phyloP scores from a whole-genome alignment of 2,888 invertebrate genomes.

The Diloba caeruleocephala region DNA sequence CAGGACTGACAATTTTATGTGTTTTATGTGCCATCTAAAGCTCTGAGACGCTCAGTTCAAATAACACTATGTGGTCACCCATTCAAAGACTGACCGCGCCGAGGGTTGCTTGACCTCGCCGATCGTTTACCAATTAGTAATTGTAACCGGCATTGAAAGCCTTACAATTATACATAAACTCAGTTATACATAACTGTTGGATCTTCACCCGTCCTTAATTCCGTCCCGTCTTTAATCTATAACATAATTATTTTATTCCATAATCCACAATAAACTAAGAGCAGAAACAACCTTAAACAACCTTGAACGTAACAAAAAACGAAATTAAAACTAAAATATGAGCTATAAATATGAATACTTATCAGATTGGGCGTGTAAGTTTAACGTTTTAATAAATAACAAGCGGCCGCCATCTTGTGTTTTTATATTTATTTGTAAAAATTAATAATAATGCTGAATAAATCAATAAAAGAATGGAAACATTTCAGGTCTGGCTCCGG shows the following conservation, averaged over 20 bases:
- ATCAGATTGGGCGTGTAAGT: constrained; percentile 80
- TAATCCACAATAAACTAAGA: constrained; percentile 47
- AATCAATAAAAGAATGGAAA: constrained; percentile 88
- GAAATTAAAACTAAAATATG: constrained; percentile 65
- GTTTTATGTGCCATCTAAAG: too few relatives aligned
- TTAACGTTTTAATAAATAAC: constrained; percentile 83
- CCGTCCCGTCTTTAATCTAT: constrained; percentile 12
- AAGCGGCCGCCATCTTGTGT: constrained; percentile 61
- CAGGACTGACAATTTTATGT: too few relatives aligned
- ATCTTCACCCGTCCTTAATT: constrained; percentile 9
- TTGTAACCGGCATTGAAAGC: too few relatives aligned
- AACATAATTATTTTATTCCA: constrained; percentile 26
- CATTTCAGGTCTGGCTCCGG: constrained; percentile 79
- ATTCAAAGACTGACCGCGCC: too few relatives aligned
- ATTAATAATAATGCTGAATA: constrained; percentile 88
- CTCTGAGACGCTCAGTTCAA: too few relatives aligned
- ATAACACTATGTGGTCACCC: too few relatives aligned
- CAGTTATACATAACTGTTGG: constrained; percentile 5
- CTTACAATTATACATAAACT: too few relatives aligned
- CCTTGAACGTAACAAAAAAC: constrained; percentile 57
- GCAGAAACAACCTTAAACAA: constrained; percentile 59
- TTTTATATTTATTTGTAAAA: constrained; percentile 66
- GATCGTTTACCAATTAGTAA: too few relatives aligned
- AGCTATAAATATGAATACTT: constrained; percentile 75
- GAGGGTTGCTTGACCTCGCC: too few relatives aligned